Evolutionary conservation across 1,140 invertebrate species (phyloP).

Genomic region (Gonatopus flavifemur): DNA sequence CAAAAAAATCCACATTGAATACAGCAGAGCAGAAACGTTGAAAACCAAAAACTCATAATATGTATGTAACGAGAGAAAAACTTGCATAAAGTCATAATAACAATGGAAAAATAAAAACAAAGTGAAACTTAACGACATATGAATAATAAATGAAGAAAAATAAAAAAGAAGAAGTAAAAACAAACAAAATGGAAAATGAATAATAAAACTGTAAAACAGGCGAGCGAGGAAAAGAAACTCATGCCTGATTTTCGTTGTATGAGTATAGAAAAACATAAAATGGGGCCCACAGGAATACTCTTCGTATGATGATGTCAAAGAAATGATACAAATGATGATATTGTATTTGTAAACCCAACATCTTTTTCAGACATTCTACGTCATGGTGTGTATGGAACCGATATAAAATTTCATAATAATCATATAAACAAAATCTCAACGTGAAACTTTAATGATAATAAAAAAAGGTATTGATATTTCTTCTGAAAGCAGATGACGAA

Average conservation of each 20-base stretch:
- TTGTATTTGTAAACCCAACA: slow-evolving; percentile 30
- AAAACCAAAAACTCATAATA: slow-evolving; percentile 14
- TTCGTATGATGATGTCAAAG: slow-evolving; percentile 34
- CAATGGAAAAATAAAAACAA: slow-evolving; percentile 4
- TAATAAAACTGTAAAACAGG: slow-evolving; percentile 19
- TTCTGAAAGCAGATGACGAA: too few relatives aligned
- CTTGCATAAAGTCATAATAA: slow-evolving; percentile 18
- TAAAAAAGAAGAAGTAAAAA: slow-evolving; percentile 7
- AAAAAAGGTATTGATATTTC: too few relatives aligned
- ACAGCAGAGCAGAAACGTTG: slow-evolving; percentile 28
- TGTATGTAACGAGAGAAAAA: too few relatives aligned
- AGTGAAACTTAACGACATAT: slow-evolving; percentile 8
- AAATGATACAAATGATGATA: slow-evolving; percentile 31
- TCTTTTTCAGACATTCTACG: too few relatives aligned
- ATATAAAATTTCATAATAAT: too few relatives aligned
- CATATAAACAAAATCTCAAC: too few relatives aligned
- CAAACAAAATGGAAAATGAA: slow-evolving; percentile 10
- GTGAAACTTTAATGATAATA: too few relatives aligned
- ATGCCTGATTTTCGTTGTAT: slow-evolving; percentile 29
- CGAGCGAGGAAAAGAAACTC: slow-evolving; percentile 6
- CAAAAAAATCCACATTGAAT: slow-evolving; percentile 19
- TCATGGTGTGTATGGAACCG: too few relatives aligned
- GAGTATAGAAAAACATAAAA: slow-evolving; percentile 14
- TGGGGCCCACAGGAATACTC: slow-evolving; percentile 42
- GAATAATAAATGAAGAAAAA: too few relatives aligned